Conservation (phyloP, 1,140 invertebrate genomes). For the Anagrus nilaparvatae region DNA sequence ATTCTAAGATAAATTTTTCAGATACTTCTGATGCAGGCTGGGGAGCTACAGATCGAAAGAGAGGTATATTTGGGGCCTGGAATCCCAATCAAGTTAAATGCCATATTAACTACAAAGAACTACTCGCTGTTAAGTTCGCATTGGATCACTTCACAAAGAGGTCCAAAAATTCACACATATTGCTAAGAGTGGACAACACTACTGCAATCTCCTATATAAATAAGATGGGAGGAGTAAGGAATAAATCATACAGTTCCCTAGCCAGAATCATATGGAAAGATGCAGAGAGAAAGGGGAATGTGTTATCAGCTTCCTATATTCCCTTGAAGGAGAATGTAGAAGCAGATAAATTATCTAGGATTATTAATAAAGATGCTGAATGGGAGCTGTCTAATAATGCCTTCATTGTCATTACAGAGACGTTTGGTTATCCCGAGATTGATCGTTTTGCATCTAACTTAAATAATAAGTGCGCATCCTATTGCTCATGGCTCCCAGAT, state of each 20-base stretch:
- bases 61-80: conserved; percentile 4
- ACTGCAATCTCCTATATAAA: conserved; percentile 7
- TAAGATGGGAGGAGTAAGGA: conserved; percentile 5
- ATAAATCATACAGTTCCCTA: neutral
- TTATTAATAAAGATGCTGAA: conserved; percentile 6
- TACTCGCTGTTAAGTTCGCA: conserved; percentile 13
- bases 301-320: neutral
- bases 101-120: conserved; percentile 12
- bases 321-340: conserved; percentile 1
- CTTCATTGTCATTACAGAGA: neutral
- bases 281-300: neutral
- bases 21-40: conserved; percentile 7
- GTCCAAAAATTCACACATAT: neutral
- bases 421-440: neutral
- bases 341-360: conserved; percentile 7
- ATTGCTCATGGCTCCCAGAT: neutral
- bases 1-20: neutral
- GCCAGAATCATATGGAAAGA: conserved; percentile 2
- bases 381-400: neutral
- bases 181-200: conserved; percentile 10
- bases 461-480: conserved; percentile 2
- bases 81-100: neutral
- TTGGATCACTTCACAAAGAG: neutral
- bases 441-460: conserved; percentile 4
- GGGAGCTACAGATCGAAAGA: conserved; percentile 4